Evolutionary conservation across 2,797 vertebrate genomes (phyloP).

Genomic region (Amblyopsis hoosieri): DNA sequence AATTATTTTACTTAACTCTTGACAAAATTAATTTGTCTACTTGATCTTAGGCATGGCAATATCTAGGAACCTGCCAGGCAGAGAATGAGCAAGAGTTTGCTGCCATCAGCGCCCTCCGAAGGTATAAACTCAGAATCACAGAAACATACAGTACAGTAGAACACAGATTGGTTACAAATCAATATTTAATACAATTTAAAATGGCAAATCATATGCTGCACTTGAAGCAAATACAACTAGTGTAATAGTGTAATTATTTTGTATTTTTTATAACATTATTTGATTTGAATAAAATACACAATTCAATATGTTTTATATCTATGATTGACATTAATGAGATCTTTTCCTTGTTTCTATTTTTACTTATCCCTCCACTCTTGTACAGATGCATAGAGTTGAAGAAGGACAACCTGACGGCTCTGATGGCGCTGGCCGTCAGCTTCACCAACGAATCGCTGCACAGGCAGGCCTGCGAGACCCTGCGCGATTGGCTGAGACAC

Average conservation of each 20-base stretch:
- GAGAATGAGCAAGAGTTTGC: slow-evolving; percentile 97
- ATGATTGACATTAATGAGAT: background rate
- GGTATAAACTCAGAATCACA: slow-evolving; percentile 73
- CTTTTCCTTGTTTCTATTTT: background rate
- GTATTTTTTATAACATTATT: too few species aligned
- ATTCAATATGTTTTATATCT: background rate
- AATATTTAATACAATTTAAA: background rate
- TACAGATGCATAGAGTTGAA: slow-evolving; percentile 92
- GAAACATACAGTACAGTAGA: background rate
- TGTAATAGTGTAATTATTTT: background rate
- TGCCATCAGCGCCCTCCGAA: slow-evolving; percentile 96
- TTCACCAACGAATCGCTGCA: slow-evolving; percentile 98
- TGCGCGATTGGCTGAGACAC: slow-evolving; percentile 92
- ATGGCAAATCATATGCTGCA: too few species aligned
- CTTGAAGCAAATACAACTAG: background rate
- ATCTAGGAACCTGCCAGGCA: slow-evolving; percentile 96
- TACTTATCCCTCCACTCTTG: background rate
- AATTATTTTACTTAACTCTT: too few species aligned
- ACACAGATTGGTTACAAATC: background rate
- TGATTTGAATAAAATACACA: too few species aligned
- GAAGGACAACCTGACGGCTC: slow-evolving; percentile 91
- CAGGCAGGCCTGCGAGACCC: slow-evolving; percentile 95
- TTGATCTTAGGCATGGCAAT: slow-evolving; percentile 91
- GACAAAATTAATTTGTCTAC: background rate
- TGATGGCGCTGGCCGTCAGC: slow-evolving; percentile 96